phyloP scores from a whole-genome alignment of 1,140 invertebrate species.

The Hypsibius dujardini region DNA sequence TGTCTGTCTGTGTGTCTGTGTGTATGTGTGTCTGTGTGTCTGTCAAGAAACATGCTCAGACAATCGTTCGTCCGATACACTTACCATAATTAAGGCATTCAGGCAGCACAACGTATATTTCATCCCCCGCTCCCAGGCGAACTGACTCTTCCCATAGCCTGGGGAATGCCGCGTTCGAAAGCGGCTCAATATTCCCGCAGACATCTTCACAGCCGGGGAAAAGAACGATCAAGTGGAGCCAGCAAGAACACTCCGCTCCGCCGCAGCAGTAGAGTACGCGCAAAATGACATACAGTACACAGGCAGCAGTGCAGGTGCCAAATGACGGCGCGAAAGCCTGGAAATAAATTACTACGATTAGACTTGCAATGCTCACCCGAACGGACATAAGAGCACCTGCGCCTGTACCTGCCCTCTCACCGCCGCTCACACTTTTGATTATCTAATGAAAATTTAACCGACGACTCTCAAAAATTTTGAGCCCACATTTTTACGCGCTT shows the following conservation, averaged over 20 bases:
- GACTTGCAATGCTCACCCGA: background rate
- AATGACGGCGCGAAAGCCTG: background rate
- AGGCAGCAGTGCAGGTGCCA: background rate
- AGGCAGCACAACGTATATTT: constrained; percentile 4
- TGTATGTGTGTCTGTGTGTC: too few relatives aligned
- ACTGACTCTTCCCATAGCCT: background rate
- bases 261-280: too few relatives aligned
- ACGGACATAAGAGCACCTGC: too few relatives aligned
- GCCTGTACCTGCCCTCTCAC: too few relatives aligned
- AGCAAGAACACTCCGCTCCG: too few relatives aligned
- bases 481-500: too few relatives aligned
- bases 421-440: too few relatives aligned
- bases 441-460: too few relatives aligned
- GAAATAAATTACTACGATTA: background rate
- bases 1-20: too few relatives aligned
- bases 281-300: too few relatives aligned
- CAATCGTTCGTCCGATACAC: background rate
- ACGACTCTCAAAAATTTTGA: too few relatives aligned
- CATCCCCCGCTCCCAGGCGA: background rate
- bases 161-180: background rate
- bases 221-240: background rate
- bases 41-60: too few relatives aligned
- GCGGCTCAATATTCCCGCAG: background rate
- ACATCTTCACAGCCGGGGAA: background rate
- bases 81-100: constrained; percentile 4